Evolutionary conservation across 2,113 vertebrate genomes (phyloP).

Genomic region (Sprattus sprattus): DNA sequence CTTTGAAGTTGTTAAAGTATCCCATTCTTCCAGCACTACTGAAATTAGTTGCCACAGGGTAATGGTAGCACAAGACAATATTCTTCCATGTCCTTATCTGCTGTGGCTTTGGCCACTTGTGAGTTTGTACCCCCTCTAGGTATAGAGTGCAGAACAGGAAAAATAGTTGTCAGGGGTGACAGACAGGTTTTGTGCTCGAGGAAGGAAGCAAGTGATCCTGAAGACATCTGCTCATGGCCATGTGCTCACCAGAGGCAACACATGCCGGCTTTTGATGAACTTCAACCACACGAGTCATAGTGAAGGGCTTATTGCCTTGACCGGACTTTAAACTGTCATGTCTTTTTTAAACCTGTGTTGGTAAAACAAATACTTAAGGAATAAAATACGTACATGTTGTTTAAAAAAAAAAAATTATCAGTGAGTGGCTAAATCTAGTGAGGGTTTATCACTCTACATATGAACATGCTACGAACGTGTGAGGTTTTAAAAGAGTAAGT

Average conservation of each 20-base stretch:
- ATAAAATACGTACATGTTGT: not conserved
- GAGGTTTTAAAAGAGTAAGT: not conserved
- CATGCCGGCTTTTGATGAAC: not conserved
- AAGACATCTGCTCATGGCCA: slow-evolving; percentile 23
- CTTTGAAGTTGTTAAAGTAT: too few species aligned
- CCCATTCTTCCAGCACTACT: not conserved
- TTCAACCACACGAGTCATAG: not conserved
- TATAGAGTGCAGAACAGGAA: slow-evolving; percentile 45
- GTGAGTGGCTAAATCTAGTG: not conserved
- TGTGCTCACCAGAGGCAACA: not conserved
- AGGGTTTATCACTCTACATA: not conserved
- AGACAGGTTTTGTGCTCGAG: slow-evolving; percentile 61
- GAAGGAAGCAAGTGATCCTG: slow-evolving; percentile 52
- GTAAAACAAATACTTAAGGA: not conserved
- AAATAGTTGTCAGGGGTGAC: slow-evolving; percentile 53
- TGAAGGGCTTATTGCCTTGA: not conserved
- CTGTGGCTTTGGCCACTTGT: slow-evolving; percentile 18
- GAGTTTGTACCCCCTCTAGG: slow-evolving; percentile 33
- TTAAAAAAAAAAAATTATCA: too few species aligned
- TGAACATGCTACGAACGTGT: not conserved
- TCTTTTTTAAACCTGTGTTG: not conserved
- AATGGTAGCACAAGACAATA: not conserved
- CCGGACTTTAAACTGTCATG: not conserved
- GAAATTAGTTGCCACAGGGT: not conserved
- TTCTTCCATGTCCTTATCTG: slow-evolving; percentile 23